phyloP scores from a whole-genome alignment of 1,140 invertebrate genomes.

The Littorina saxatilis region DNA sequence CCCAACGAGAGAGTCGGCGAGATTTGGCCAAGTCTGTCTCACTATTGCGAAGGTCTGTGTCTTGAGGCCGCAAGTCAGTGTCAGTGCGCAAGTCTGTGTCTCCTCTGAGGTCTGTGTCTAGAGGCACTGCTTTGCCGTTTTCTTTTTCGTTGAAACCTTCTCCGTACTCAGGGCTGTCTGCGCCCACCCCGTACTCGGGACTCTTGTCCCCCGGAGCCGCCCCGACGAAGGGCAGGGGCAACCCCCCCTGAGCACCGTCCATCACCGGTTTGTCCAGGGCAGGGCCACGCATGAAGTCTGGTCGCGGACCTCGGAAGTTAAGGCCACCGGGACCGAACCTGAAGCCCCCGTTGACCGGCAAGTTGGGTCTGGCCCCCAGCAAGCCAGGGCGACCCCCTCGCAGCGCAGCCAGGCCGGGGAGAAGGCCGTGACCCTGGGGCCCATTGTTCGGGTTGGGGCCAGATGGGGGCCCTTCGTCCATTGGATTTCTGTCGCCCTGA shows the following conservation, averaged over 20 bases:
- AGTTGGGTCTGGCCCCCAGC: slow-evolving; percentile 26
- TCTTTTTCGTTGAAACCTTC: not conserved
- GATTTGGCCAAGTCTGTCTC: not conserved
- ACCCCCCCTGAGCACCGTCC: not conserved
- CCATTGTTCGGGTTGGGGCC: not conserved
- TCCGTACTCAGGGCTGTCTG: not conserved
- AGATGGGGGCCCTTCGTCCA: not conserved
- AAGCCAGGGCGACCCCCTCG: slow-evolving; percentile 26
- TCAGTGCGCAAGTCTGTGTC: slow-evolving; percentile 13
- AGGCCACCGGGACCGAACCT: slow-evolving; percentile 19
- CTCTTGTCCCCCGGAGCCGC: not conserved
- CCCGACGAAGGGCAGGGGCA: not conserved
- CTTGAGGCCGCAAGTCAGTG: slow-evolving; percentile 12
- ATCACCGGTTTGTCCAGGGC: slow-evolving; percentile 6
- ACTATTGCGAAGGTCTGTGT: not conserved
- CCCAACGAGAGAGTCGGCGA: not conserved
- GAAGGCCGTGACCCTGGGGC: not conserved
- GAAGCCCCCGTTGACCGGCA: slow-evolving; percentile 19
- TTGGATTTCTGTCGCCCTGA: not conserved
- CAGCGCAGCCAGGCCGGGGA: slow-evolving; percentile 20
- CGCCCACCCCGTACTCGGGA: not conserved
- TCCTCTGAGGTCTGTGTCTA: slow-evolving; percentile 7
- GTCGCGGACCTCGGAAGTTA: slow-evolving; percentile 19
- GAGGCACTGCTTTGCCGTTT: not conserved
- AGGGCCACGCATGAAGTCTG: slow-evolving; percentile 12